A percentile compares a stretch with the other conserved stretches of the same genome.
phyloP scores from a whole-genome alignment of 2,797 vertebrate genomes.

The Manis javanica region DNA sequence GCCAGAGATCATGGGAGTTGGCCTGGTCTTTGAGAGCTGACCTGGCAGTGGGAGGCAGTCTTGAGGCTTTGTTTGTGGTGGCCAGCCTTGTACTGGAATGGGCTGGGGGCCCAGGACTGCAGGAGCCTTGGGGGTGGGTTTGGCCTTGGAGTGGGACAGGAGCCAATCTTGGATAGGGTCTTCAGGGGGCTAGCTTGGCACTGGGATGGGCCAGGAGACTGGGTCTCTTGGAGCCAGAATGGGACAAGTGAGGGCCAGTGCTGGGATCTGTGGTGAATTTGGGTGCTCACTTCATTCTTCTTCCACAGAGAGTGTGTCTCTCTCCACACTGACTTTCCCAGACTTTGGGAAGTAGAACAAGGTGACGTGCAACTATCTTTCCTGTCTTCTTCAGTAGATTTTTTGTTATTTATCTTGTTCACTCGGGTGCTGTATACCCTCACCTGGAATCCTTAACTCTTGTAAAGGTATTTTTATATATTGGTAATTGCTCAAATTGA shows the following conservation, averaged over 20 bases:
- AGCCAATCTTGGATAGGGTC: background rate
- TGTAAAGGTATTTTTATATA: background rate
- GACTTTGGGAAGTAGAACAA: background rate
- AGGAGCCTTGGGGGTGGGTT: background rate
- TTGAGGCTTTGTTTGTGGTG: background rate
- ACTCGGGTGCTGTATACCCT: background rate
- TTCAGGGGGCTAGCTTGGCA: background rate
- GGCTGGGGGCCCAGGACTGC: background rate
- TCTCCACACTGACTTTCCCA: background rate
- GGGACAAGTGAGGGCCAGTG: background rate
- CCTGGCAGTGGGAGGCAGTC: background rate
- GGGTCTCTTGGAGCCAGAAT: background rate
- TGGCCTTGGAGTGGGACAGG: background rate
- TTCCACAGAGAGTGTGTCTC: background rate
- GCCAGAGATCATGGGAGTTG: background rate
- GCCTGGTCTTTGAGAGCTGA: background rate
- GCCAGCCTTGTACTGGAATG: background rate
- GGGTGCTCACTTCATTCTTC: background rate
- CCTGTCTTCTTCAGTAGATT: background rate
- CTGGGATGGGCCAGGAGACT: background rate
- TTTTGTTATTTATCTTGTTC: background rate
- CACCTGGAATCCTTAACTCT: background rate
- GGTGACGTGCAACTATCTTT: background rate
- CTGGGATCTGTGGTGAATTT: background rate
- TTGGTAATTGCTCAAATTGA: background rate